phyloP scores from a whole-genome alignment of 92 coral and sea anemone species.

The Epizoanthus scotinus region DNA sequence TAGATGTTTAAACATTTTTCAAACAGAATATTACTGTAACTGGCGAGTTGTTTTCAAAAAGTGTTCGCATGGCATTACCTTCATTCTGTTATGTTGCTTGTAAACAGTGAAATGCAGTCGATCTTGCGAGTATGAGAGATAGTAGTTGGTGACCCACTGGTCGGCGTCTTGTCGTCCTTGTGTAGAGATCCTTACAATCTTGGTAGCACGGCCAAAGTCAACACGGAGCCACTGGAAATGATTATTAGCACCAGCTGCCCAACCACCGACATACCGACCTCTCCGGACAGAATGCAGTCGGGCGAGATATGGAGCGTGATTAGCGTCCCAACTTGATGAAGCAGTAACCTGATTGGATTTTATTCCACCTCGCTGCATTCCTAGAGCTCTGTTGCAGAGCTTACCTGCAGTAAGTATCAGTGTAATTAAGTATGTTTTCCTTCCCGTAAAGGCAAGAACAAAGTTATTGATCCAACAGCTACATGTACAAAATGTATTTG shows the following conservation, averaged over 20 bases:
- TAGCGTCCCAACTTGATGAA: constrained; percentile 53
- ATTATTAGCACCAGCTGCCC: constrained; percentile 65
- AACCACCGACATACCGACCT: constrained; percentile 54
- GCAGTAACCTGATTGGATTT: constrained; percentile 47
- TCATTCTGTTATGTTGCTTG: constrained; percentile 48
- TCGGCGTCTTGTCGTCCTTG: constrained; percentile 62
- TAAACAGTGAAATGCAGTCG: constrained; percentile 43
- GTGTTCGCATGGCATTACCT: constrained; percentile 21
- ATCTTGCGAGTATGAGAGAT: constrained; percentile 53
- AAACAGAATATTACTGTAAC: too few species aligned
- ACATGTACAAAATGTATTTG: too few species aligned
- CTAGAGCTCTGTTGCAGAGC: constrained; percentile 57
- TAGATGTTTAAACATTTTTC: too few species aligned
- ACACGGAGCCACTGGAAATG: constrained; percentile 61
- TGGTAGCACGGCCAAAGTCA: constrained; percentile 50
- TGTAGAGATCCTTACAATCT: constrained; percentile 51
- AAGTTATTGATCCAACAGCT: too few species aligned
- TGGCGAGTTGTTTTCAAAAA: not conserved
- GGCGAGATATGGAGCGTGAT: constrained; percentile 49
- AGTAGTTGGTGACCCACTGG: constrained; percentile 63
- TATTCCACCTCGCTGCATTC: constrained; percentile 62
- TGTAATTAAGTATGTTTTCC: not conserved
- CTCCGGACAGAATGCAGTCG: constrained; percentile 52
- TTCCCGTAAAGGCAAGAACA: too few species aligned
- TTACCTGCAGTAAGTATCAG: constrained; percentile 36